Evolutionary conservation across 2,113 vertebrate species (phyloP), one percentile per base, ranked within the genome.

Genomic region (Gasterosteus nipponicus): DNA sequence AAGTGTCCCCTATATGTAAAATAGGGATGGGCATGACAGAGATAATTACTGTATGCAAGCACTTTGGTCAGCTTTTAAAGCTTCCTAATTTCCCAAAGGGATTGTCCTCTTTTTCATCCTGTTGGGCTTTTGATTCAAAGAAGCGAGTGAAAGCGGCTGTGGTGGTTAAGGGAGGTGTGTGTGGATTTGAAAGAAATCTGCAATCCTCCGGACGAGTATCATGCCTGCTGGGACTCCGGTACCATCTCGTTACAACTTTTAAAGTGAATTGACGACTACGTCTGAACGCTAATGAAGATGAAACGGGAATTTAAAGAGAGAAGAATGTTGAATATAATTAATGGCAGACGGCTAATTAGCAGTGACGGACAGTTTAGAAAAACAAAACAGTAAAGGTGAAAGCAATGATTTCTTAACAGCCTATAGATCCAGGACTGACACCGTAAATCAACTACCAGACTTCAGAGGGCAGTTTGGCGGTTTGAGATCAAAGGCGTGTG

Each of bases 1-100:
- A 41, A 59, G 33, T 12, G 26, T 42, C 31, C 33, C 15, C 61
- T 64, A 56, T 41, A 62, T 73, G 69, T 77, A 73, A 78, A 31
- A 35, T 15, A n/a, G 15, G 56, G 44, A 65, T n/a, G 26, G 35
- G 67, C 61, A 53, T 62, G 69, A 80, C 18, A 76, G 58, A 70
- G 77, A 83, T 89, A 82, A 91, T 91, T 84, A 89, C 88, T 74
- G 76, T 69, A 75, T 67, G 71, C 72, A 88, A 87, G 89, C 65
- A 84, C 68, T 80, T 69, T 61, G 42, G 85, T 75, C 86, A 78
- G 77, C 87, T 78, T 77, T 56, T 29, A 74, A 68, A 63, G 60
- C 77, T 58, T 56, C 54, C 38, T 83, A 64, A 90, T 87, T 89
- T 87, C 91, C 87, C 88, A 29, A 42, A 38, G 78, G 89, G 67